These are phyloP conservation scores for Hippopotamus amphibius DNA, from an alignment of 2,113 vertebrate genomes.

Conservation along the genomic window DNA sequence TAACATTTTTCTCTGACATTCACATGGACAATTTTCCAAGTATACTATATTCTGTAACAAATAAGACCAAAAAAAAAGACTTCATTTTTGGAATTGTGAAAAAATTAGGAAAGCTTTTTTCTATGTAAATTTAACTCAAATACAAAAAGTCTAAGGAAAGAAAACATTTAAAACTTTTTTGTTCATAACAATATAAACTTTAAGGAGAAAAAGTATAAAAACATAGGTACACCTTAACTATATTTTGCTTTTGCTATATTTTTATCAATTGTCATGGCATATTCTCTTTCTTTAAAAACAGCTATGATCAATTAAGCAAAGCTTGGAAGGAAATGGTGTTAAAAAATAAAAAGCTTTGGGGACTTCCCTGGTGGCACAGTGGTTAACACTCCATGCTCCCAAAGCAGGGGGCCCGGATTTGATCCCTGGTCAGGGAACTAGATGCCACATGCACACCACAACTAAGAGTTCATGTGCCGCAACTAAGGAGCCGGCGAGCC, in stretches of 20 bases:
- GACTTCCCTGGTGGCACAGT: not conserved
- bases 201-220: not conserved
- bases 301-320: slow-evolving; percentile 2
- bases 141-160: not conserved
- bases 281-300: slow-evolving; percentile 34
- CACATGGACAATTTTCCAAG: not conserved
- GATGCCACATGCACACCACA: too few species aligned
- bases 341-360: too few species aligned
- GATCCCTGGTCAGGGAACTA: too few species aligned
- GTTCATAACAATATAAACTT: not conserved
- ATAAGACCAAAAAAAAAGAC: not conserved
- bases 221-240: not conserved
- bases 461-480: too few species aligned
- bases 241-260: not conserved
- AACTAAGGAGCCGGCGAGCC: too few species aligned
- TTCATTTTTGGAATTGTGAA: not conserved
- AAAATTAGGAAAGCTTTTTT: not conserved
- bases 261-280: not conserved
- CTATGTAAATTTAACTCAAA: not conserved
- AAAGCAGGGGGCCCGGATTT: too few species aligned
- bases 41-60: not conserved
- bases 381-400: too few species aligned
- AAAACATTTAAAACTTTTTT: not conserved
- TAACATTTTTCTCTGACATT: slow-evolving; percentile 45
- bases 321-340: not conserved